Evolutionary conservation across 2,113 vertebrate species (phyloP).

Genomic region (Dromiciops gliroides): DNA sequence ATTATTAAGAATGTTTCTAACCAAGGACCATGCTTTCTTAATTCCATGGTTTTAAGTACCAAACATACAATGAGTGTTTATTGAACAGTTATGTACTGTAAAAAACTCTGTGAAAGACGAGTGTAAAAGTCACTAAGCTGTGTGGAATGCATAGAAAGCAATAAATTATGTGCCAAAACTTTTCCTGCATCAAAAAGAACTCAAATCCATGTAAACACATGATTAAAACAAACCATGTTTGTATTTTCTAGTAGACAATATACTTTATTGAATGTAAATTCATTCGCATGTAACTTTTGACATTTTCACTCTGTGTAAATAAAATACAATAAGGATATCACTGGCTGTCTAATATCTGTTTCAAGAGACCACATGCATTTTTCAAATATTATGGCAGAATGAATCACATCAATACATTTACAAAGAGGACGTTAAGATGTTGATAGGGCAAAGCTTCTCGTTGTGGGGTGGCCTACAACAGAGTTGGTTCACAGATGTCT

Average conservation of each 20-base stretch:
- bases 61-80: background rate
- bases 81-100: background rate
- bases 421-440: background rate
- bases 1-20: background rate
- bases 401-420: fast-evolving
- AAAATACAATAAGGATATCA: slow-evolving; percentile 42
- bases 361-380: background rate
- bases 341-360: slow-evolving; percentile 13
- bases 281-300: slow-evolving; percentile 69
- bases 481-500: no score
- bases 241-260: background rate
- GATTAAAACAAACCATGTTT: background rate
- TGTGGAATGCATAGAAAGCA: slow-evolving; percentile 66
- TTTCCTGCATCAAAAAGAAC: slow-evolving; percentile 36
- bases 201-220: background rate
- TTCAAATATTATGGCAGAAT: background rate
- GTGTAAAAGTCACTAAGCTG: slow-evolving; percentile 20
- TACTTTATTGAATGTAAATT: slow-evolving; percentile 47
- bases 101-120: slow-evolving; percentile 55
- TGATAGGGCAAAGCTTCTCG: background rate
- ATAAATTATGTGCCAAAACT: slow-evolving; percentile 66
- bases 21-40: background rate
- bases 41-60: background rate
- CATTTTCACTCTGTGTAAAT: slow-evolving; percentile 74
- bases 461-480: background rate